Base-by-base conservation (phyloP, 2,113 vertebrate species). In the Mus pahari region DNA sequence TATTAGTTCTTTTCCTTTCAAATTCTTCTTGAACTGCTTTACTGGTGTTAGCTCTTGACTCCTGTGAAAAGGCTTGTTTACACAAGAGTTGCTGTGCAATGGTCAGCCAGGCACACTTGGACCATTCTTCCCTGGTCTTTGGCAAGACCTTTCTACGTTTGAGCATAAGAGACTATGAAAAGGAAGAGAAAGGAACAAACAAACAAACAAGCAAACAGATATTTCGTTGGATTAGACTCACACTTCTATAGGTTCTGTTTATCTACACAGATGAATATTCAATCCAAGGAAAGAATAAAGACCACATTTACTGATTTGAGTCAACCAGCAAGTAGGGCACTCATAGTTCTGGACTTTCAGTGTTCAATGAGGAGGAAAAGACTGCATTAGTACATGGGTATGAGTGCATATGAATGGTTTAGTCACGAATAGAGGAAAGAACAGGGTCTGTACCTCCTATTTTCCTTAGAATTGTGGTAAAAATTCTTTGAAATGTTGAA, bases 1-100 rank as follows among this genome's bases (percentile, higher is more conserved):
- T 66, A 86, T 73, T 71, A 60, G 62, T n/a, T n/a, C n/a, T n/a
- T n/a, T n/a, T n/a, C n/a, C n/a, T n/a, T 88, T 95, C 26, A 75
- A 88, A 79, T n/a, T n/a, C n/a, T n/a, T n/a, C n/a, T n/a, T n/a
- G 11, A 87, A 86, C 10, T 39, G 73, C 4, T 75, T 33, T 3
- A 33, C 3, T 33, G 75, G 36, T 5, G 81, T 91, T 81, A 53
- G 36, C 10, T 90, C 36, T 95, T 82, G 42, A 45, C 17, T 7
- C 11, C 1, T 39, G 1, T 70, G 3, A 60, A 64, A 64, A 60
- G 71, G 28, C 42, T 36, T 90, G n/a, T 36, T 7, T 53, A 89
- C 68, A 66, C 5, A 42, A 64, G 5, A 73, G 20, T 20, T 6
- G 45, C 10, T 68, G 6, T 24, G 45, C n/a, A n/a, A n/a, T n/a